These are phyloP conservation scores for Leucophenga maculata DNA, from an alignment of 2,888 invertebrate species.

Conservation along the genomic window DNA sequence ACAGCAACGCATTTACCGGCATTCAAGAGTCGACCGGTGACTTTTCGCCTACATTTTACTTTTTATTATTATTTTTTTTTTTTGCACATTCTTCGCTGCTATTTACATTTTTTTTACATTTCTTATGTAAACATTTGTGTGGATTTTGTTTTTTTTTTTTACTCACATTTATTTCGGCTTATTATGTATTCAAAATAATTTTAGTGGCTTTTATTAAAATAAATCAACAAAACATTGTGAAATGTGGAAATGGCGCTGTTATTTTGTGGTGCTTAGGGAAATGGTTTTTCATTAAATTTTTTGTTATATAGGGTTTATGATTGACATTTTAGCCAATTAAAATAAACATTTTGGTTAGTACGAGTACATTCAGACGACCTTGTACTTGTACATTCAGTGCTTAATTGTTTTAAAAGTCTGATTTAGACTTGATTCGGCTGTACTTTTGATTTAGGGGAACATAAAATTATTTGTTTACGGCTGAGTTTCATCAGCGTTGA, in stretches of 20 bases:
- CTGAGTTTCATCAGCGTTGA: too few species aligned
- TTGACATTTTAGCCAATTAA: too few species aligned
- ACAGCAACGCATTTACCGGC: constrained; percentile 50
- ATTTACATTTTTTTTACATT: background rate
- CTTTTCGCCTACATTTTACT: constrained; percentile 48
- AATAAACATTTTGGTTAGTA: too few species aligned
- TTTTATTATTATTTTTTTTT: background rate
- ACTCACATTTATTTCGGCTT: constrained; percentile 7
- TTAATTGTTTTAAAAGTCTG: too few species aligned
- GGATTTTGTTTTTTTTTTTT: background rate
- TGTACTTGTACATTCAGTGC: too few species aligned
- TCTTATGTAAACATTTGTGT: background rate
- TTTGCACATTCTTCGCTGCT: background rate
- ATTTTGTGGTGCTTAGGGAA: background rate
- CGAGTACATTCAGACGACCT: too few species aligned
- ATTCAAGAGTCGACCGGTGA: constrained; percentile 47
- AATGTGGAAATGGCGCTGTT: constrained; percentile 29
- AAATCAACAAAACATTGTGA: constrained; percentile 49
- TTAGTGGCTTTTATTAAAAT: background rate
- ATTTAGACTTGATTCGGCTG: too few species aligned
- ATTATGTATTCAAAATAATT: background rate
- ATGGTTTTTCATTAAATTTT: background rate
- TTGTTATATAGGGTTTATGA: background rate
- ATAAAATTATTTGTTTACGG: too few species aligned
- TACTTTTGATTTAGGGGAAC: too few species aligned